Percentiles rank a stretch among this genome's conserved stretches.
Evolutionary conservation across 2,113 vertebrate genomes (phyloP).

Genomic region (Ictidomys tridecemlineatus): DNA sequence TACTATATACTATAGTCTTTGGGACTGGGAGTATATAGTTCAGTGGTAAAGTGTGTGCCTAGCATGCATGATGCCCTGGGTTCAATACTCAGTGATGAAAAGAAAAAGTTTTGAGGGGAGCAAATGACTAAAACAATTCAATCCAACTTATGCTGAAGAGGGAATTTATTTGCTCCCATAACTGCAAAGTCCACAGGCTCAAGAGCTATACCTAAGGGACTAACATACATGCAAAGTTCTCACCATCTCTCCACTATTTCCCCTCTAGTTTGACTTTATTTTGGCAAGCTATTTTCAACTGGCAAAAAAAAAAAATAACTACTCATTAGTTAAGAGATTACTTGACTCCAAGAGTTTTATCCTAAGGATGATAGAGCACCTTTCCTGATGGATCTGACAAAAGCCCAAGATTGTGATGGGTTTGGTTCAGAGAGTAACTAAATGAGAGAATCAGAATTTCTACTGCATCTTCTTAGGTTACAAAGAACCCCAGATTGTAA

Average conservation of each 20-base stretch:
- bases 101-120: neutral
- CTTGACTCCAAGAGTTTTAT: neutral
- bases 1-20: too few relatives aligned
- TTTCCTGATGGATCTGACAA: neutral
- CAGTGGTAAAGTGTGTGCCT: neutral
- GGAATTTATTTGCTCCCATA: neutral
- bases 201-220: neutral
- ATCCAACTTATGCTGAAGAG: neutral
- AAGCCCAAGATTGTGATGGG: neutral
- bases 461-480: neutral
- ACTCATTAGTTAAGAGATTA: neutral
- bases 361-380: neutral
- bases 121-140: slow-evolving; percentile 32
- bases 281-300: neutral
- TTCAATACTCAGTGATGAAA: neutral
- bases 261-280: neutral
- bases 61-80: neutral
- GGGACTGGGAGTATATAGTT: neutral
- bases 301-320: neutral
- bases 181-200: neutral
- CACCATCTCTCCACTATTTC: neutral
- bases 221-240: neutral
- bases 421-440: neutral
- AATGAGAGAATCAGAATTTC: neutral
- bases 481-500: neutral